These are phyloP conservation scores for Acleris holmiana DNA, from an alignment of 2,888 invertebrate genomes.

Conservation along the genomic window DNA sequence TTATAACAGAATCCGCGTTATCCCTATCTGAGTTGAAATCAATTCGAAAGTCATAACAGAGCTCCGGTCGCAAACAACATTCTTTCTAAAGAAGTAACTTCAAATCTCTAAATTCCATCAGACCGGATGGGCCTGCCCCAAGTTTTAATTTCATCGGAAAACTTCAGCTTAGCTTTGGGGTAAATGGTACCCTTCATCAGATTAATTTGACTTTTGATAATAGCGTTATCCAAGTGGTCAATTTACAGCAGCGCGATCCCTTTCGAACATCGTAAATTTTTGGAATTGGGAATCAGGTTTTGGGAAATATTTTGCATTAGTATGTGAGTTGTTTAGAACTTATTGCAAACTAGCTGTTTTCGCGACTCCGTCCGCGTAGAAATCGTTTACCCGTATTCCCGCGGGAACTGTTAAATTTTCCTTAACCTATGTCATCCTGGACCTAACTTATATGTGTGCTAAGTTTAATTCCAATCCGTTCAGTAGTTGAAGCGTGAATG, in stretches of 20 bases:
- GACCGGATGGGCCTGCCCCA: constrained; percentile 41
- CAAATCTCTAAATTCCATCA: constrained; percentile 40
- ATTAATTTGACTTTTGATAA: constrained; percentile 55
- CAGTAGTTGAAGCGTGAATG: too few relatives aligned
- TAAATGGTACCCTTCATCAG: constrained; percentile 50
- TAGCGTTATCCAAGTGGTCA: constrained; percentile 32
- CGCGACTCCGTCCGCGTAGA: too few relatives aligned
- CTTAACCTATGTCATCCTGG: too few relatives aligned
- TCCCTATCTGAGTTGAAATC: constrained; percentile 7
- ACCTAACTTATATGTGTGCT: too few relatives aligned
- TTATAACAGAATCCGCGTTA: not conserved
- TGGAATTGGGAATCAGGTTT: not conserved
- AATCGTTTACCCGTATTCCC: too few relatives aligned
- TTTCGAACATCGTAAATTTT: constrained; percentile 13
- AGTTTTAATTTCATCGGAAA: constrained; percentile 57
- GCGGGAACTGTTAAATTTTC: too few relatives aligned
- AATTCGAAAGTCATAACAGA: constrained; percentile 8
- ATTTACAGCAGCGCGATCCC: constrained; percentile 40
- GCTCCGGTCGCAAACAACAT: constrained; percentile 22
- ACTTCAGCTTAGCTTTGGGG: constrained; percentile 44
- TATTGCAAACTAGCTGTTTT: too few relatives aligned
- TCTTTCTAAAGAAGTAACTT: constrained; percentile 18
- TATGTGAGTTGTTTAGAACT: too few relatives aligned
- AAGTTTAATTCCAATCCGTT: too few relatives aligned
- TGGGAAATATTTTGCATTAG: not conserved